Percentiles rank a stretch among this genome's conserved stretches.
These are phyloP conservation scores for Aix galericulata DNA, from an alignment of 2,113 vertebrate genomes.

Conservation along the genomic window DNA sequence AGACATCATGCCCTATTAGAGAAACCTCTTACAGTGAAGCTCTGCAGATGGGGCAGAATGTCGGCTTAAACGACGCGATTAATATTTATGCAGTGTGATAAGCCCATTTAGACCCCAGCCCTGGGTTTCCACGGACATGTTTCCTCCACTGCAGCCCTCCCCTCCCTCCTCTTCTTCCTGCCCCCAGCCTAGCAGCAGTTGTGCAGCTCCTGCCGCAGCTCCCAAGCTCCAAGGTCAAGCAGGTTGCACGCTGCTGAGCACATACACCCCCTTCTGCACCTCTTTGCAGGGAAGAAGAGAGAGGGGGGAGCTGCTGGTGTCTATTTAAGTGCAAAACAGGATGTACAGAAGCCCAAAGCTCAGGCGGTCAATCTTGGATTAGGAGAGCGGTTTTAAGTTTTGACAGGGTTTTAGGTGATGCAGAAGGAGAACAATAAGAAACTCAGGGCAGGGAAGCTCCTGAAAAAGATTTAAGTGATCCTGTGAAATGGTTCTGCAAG, in stretches of 20 bases:
- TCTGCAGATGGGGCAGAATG: constrained; percentile 56
- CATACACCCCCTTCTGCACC: neutral
- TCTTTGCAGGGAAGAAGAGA: neutral
- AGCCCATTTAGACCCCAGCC: constrained; percentile 54
- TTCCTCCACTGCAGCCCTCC: neutral
- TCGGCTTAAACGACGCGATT: constrained; percentile 56
- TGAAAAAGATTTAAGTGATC: constrained; percentile 25
- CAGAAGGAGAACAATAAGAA: constrained; percentile 33
- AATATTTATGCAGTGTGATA: constrained; percentile 72
- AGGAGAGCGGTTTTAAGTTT: constrained; percentile 48
- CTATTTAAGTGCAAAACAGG: constrained; percentile 19
- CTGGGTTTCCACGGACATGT: neutral
- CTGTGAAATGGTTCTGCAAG: constrained; percentile 33
- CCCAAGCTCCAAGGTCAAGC: constrained; percentile 33
- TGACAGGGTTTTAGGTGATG: constrained; percentile 23
- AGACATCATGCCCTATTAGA: constrained; percentile 60
- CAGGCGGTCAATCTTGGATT: neutral
- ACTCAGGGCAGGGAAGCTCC: neutral
- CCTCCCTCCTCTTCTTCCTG: neutral
- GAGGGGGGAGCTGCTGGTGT: neutral
- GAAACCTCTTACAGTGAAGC: constrained; percentile 54
- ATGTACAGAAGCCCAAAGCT: constrained; percentile 11
- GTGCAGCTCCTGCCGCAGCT: neutral
- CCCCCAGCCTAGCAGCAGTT: neutral
- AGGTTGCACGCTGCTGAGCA: neutral